Evolutionary conservation across 2,113 vertebrate genomes (phyloP).

Genomic region (Limnothrissa miodon): DNA sequence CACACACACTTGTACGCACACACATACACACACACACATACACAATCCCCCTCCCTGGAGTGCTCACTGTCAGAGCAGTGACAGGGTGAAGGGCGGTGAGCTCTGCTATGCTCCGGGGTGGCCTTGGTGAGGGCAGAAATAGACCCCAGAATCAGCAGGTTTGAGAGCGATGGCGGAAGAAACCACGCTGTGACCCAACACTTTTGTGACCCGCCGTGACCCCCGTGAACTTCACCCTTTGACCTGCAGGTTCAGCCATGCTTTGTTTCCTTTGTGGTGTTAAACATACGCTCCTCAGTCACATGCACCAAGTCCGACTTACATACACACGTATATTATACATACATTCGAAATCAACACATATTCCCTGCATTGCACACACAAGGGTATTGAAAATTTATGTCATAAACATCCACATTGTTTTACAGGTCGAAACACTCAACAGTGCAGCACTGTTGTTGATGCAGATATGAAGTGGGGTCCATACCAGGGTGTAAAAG

Average conservation of each 20-base stretch:
- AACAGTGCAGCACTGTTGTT: background rate
- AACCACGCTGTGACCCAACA: conserved; percentile 62
- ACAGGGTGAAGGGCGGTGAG: conserved; percentile 1
- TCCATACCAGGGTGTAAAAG: conserved; percentile 56
- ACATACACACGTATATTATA: background rate
- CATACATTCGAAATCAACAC: background rate
- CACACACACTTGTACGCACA: no score
- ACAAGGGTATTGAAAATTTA: background rate
- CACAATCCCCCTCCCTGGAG: background rate
- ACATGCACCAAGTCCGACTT: background rate
- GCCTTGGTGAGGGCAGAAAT: background rate
- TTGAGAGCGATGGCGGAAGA: conserved; percentile 56
- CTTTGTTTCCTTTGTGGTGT: conserved; percentile 2
- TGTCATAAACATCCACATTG: background rate
- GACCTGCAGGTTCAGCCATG: conserved; percentile 24
- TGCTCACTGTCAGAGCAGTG: background rate
- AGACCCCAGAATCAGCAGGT: background rate
- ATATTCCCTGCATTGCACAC: background rate
- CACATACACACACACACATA: background rate
- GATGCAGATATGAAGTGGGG: background rate
- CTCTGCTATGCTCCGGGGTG: background rate
- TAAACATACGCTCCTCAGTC: background rate
- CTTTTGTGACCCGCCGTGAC: conserved; percentile 48
- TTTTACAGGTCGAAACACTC: background rate
- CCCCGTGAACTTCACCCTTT: conserved; percentile 40